Percentiles rank a stretch among this genome's conserved stretches.
Conservation (phyloP, 2,888 invertebrate species). For the Cheilosia vernalis region DNA sequence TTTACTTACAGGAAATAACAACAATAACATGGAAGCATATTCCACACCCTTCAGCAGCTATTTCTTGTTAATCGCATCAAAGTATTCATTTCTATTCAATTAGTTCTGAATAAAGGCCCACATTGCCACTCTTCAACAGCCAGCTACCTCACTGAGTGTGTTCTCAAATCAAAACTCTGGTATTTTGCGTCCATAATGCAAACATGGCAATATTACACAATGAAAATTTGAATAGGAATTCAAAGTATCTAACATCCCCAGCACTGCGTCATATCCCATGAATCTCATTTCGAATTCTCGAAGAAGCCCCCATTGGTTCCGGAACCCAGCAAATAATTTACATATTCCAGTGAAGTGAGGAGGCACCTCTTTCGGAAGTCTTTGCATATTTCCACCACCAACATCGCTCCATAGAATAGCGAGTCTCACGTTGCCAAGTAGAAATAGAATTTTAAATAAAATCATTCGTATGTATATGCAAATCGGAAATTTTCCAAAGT, state of each 20-base stretch:
- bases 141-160: background rate
- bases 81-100: slow-evolving; percentile 14
- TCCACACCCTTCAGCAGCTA: background rate
- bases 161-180: slow-evolving; percentile 47
- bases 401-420: background rate
- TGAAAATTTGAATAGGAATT: slow-evolving; percentile 54
- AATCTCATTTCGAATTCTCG: slow-evolving; percentile 61
- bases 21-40: background rate
- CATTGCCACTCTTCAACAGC: too few relatives aligned
- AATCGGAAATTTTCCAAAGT: slow-evolving; percentile 57
- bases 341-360: slow-evolving; percentile 44
- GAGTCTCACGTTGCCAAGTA: background rate
- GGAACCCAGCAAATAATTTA: slow-evolving; percentile 40
- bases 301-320: background rate
- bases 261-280: slow-evolving; percentile 64
- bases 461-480: slow-evolving; percentile 48
- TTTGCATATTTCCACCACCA: slow-evolving; percentile 7
- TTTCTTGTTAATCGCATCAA: background rate
- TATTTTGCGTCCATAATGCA: slow-evolving; percentile 42
- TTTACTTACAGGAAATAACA: background rate
- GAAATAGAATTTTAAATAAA: slow-evolving; percentile 66
- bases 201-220: slow-evolving; percentile 41
- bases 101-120: background rate
- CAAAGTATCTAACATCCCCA: slow-evolving; percentile 43
- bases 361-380: slow-evolving; percentile 42